Evolutionary conservation across 2,797 vertebrate species (phyloP).

Genomic region (Manis crassicaudata): DNA sequence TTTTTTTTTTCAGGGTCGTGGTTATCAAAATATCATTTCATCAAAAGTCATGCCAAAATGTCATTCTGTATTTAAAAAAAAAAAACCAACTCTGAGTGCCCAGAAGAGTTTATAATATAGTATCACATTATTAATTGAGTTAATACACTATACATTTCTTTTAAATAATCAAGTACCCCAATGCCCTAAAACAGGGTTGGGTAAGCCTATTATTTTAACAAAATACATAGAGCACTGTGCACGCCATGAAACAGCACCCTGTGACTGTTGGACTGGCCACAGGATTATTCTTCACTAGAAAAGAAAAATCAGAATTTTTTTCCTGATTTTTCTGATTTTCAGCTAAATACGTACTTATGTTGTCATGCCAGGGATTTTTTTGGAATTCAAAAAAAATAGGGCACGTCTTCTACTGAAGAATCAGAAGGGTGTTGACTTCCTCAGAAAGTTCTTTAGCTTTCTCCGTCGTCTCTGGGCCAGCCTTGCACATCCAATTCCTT

Average conservation of each 20-base stretch:
- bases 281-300: neutral
- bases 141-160: neutral
- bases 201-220: neutral
- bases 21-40: neutral
- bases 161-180: neutral
- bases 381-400: neutral
- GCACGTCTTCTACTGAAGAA: neutral
- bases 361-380: neutral
- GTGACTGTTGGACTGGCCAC: neutral
- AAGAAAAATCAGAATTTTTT: conserved; percentile 10
- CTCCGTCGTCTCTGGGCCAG: neutral
- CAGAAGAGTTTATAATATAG: neutral
- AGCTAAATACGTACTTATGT: neutral
- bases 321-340: neutral
- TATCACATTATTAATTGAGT: neutral
- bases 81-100: neutral
- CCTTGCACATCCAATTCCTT: neutral
- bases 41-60: neutral
- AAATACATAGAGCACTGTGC: neutral
- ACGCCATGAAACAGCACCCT: neutral
- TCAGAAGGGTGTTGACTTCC: neutral
- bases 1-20: neutral
- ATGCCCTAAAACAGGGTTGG: neutral
- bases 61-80: neutral
- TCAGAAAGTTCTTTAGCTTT: neutral